Percentiles rank a stretch among this genome's conserved stretches.
These are phyloP conservation scores for Osmerus eperlanus DNA, from an alignment of 2,113 vertebrate genomes.

Conservation along the genomic window DNA sequence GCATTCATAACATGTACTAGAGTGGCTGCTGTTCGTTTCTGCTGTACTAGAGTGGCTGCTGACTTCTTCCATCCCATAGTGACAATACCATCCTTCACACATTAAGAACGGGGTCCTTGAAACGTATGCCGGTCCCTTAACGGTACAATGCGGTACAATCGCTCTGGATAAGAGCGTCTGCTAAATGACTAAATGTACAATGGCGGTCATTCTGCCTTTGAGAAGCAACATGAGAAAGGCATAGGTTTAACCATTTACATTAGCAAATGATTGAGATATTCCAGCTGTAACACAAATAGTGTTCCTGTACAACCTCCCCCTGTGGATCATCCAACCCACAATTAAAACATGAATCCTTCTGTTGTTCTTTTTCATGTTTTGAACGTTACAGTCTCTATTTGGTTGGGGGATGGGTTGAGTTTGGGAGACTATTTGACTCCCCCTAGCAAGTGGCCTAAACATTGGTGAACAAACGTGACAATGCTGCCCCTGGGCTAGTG, in stretches of 20 bases:
- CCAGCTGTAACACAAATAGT: no score
- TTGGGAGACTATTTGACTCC: conserved; percentile 40
- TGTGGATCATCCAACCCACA: no score
- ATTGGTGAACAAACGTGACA: conserved; percentile 67
- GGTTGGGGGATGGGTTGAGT: conserved; percentile 22
- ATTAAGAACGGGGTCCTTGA: conserved; percentile 43
- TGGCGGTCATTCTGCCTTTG: not conserved
- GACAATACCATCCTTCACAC: conserved; percentile 61
- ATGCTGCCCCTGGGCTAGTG: conserved; percentile 52
- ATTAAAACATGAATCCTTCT: not conserved
- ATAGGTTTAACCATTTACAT: no score
- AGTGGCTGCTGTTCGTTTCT: conserved; percentile 47
- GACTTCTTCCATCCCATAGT: conserved; percentile 31
- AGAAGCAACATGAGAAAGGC: no score
- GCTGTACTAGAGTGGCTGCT: conserved; percentile 39
- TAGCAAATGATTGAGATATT: no score
- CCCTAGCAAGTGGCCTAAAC: conserved; percentile 64
- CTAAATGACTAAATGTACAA: no score
- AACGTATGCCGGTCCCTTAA: conserved; percentile 29
- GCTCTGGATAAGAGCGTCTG: no score
- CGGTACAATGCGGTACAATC: no score
- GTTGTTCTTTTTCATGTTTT: conserved; percentile 29
- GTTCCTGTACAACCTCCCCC: no score
- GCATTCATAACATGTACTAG: conserved; percentile 31
- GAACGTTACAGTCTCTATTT: conserved; percentile 26